Percentiles rank a stretch among this genome's conserved stretches.
Evolutionary conservation across 2,797 vertebrate species (phyloP).

Genomic region (Chiroxiphia lanceolata): DNA sequence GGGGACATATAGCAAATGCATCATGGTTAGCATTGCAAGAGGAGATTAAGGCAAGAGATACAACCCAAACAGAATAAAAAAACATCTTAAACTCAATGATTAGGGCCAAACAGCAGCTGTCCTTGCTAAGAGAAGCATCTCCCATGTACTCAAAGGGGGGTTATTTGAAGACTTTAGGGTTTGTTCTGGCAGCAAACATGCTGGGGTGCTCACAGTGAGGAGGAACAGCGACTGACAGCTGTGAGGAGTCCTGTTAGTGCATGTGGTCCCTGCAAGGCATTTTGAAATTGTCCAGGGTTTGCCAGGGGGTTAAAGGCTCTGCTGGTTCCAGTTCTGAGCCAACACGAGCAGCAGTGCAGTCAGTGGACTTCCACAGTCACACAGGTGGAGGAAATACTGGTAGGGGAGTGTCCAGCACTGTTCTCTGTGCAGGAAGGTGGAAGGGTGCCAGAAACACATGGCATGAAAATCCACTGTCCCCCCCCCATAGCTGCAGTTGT

Average conservation of each 20-base stretch:
- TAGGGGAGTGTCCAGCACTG: not conserved
- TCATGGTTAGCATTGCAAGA: not conserved
- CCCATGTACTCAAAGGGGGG: not conserved
- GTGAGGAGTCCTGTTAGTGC: not conserved
- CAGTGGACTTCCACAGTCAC: not conserved
- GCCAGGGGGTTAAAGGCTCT: not conserved
- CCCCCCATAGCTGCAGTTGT: not conserved
- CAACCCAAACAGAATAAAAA: not conserved
- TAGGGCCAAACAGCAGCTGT: not conserved
- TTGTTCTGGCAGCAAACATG: not conserved
- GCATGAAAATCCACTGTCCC: not conserved
- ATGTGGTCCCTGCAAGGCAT: not conserved
- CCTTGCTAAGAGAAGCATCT: not conserved
- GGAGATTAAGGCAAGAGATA: not conserved
- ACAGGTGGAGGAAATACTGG: not conserved
- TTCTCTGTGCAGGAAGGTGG: accelerated
- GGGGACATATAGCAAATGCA: not conserved
- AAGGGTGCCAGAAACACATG: not conserved
- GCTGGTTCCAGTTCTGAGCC: not conserved
- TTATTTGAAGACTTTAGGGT: not conserved
- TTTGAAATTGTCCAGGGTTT: not conserved
- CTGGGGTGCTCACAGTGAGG: not conserved
- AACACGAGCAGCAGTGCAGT: not conserved
- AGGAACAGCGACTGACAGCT: not conserved
- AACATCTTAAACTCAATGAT: not conserved